Conservation (phyloP, 2,113 vertebrate species). For the Sprattus sprattus region DNA sequence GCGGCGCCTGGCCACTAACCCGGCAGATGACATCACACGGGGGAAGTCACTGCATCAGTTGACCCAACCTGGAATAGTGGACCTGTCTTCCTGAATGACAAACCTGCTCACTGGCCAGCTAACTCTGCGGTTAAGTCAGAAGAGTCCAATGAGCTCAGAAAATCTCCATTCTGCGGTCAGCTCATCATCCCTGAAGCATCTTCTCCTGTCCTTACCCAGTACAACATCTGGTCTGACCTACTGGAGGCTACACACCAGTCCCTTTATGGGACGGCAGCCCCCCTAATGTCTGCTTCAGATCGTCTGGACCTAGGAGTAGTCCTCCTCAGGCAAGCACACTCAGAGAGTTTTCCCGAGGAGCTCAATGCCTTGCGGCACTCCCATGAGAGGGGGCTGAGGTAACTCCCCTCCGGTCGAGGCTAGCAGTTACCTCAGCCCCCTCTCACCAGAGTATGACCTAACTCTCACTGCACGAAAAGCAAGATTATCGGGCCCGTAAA, state of each 20-base stretch:
- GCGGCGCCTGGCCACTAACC: too few species aligned
- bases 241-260: background rate
- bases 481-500: too few species aligned
- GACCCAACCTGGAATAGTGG: background rate
- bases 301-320: background rate
- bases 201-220: too few species aligned
- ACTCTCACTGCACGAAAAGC: too few species aligned
- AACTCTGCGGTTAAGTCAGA: too few species aligned
- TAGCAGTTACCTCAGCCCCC: too few species aligned
- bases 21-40: conserved; percentile 12
- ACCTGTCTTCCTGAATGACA: background rate
- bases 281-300: conserved; percentile 21
- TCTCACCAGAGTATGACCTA: conserved; percentile 17
- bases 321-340: background rate
- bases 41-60: conserved; percentile 16
- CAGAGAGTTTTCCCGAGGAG: conserved; percentile 14
- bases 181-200: background rate
- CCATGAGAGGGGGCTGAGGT: too few species aligned
- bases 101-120: background rate
- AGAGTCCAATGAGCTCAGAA: background rate
- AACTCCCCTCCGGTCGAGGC: too few species aligned
- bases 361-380: background rate
- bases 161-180: background rate
- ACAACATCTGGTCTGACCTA: conserved; percentile 4
- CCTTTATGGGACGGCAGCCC: background rate